Percentiles rank a stretch among this genome's conserved stretches.
These are phyloP conservation scores for Platyscapa corneri DNA, from an alignment of 1,140 invertebrate genomes.

Conservation along the genomic window DNA sequence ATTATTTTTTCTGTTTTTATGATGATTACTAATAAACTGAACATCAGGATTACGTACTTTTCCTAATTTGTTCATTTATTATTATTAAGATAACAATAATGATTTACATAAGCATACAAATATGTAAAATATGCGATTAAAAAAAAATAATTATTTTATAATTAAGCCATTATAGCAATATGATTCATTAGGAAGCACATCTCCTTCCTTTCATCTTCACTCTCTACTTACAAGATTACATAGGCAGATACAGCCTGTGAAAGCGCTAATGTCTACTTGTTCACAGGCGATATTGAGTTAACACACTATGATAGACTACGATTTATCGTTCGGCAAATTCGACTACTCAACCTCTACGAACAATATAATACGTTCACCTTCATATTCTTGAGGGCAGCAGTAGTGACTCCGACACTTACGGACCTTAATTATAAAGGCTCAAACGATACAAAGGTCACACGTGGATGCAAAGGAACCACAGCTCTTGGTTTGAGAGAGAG, in stretches of 20 bases:
- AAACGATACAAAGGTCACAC: too few species aligned
- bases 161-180: neutral
- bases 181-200: neutral
- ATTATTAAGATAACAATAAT: too few species aligned
- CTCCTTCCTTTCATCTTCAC: neutral
- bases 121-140: too few species aligned
- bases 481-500: slow-evolving; percentile 45
- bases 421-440: neutral
- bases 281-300: slow-evolving; percentile 27
- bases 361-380: neutral
- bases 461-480: slow-evolving; percentile 36
- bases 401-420: neutral
- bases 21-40: too few species aligned
- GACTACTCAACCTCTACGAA: neutral
- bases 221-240: neutral
- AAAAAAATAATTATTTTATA: too few species aligned
- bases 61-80: too few species aligned
- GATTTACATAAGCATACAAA: too few species aligned
- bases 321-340: neutral
- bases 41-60: too few species aligned
- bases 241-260: neutral
- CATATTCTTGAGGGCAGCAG: neutral
- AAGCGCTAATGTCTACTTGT: neutral
- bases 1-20: too few species aligned
- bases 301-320: neutral